A percentile compares a stretch with the other conserved stretches of the same genome.
phyloP scores from a whole-genome alignment of 2,888 invertebrate species.

The Eulithis testata region DNA sequence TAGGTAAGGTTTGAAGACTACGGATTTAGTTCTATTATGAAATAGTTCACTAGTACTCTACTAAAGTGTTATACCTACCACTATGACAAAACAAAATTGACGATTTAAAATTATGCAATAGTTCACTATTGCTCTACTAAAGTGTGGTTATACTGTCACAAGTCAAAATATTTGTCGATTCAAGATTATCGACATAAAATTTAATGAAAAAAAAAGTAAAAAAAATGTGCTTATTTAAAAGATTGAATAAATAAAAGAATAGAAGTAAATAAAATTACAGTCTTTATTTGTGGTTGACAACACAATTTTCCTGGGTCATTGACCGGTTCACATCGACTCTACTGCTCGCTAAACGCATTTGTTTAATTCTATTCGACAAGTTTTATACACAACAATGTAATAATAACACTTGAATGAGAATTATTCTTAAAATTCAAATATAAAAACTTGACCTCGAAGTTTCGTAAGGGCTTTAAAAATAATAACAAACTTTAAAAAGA shows the following conservation, averaged over 20 bases:
- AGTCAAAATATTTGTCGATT: too few species aligned
- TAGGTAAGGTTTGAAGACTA: too few species aligned
- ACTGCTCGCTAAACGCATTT: slow-evolving; percentile 33
- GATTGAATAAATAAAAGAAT: slow-evolving; percentile 19
- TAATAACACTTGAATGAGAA: neutral
- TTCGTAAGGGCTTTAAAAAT: neutral
- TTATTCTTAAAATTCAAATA: slow-evolving; percentile 1
- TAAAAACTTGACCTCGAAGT: neutral
- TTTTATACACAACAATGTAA: slow-evolving; percentile 6
- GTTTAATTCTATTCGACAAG: slow-evolving; percentile 32
- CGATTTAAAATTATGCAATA: too few species aligned
- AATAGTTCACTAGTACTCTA: too few species aligned
- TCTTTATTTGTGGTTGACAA: slow-evolving; percentile 60
- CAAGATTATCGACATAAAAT: too few species aligned
- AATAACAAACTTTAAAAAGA: neutral
- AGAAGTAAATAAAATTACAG: slow-evolving; percentile 36
- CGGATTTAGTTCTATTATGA: too few species aligned
- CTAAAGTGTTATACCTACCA: too few species aligned
- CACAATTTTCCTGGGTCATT: slow-evolving; percentile 73
- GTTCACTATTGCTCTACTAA: too few species aligned
- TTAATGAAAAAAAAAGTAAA: too few species aligned
- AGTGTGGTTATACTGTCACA: too few species aligned
- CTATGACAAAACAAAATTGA: too few species aligned
- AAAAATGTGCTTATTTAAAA: too few species aligned
- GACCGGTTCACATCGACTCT: slow-evolving; percentile 59